Percentiles rank a stretch among this genome's conserved stretches.
Conservation (phyloP, 1,140 invertebrate genomes). For the Brachionus koreanus region DNA sequence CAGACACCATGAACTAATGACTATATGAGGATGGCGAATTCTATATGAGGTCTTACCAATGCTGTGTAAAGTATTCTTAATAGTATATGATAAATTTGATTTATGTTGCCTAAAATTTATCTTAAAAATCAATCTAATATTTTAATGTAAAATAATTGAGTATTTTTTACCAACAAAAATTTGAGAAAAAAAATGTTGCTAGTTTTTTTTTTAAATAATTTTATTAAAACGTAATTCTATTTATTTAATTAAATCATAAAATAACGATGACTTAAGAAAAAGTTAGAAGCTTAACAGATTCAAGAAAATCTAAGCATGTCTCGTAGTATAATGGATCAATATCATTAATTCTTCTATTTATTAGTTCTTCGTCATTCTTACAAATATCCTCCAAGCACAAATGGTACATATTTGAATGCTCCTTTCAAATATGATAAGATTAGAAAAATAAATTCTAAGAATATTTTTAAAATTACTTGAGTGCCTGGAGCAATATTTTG, state of each 20-base stretch:
- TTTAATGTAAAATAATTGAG: too few relatives aligned
- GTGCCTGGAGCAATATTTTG: constrained; percentile 10
- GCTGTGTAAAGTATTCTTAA: too few relatives aligned
- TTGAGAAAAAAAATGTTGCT: too few relatives aligned
- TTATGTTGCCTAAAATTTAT: too few relatives aligned
- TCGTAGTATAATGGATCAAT: constrained; percentile 42
- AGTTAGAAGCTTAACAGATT: constrained; percentile 27
- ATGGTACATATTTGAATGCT: constrained; percentile 40
- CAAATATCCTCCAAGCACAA: constrained; percentile 31
- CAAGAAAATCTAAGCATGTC: constrained; percentile 36
- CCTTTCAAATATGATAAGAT: not conserved
- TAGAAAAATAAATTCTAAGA: not conserved
- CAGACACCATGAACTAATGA: too few relatives aligned
- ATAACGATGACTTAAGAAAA: not conserved
- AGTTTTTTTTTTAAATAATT: not conserved
- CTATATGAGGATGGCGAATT: too few relatives aligned
- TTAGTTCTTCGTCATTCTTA: not conserved
- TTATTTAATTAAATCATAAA: not conserved
- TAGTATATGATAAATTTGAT: too few relatives aligned
- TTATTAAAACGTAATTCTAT: not conserved
- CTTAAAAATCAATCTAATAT: too few relatives aligned
- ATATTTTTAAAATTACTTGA: constrained; percentile 6
- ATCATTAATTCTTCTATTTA: not conserved
- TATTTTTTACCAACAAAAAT: too few relatives aligned
- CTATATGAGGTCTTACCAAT: too few relatives aligned